phyloP scores from a whole-genome alignment of 2,113 vertebrate species.

The Lynx canadensis region DNA sequence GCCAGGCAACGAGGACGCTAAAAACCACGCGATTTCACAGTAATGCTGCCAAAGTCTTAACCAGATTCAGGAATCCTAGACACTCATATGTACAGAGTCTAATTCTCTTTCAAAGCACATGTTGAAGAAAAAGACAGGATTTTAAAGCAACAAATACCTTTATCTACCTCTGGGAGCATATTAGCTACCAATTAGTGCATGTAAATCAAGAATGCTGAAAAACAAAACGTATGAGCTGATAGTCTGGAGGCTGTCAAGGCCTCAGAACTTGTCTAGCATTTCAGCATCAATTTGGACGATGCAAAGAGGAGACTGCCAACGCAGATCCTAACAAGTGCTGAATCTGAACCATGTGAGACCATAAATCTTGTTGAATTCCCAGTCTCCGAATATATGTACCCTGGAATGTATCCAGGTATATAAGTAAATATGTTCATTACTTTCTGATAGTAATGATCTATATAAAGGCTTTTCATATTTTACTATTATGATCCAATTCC shows the following conservation, averaged over 20 bases:
- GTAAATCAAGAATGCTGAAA: constrained; percentile 53
- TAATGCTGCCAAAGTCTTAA: accelerated
- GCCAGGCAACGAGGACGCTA: not conserved
- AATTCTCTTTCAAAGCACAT: not conserved
- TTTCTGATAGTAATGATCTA: not conserved
- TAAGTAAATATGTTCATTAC: too few relatives aligned
- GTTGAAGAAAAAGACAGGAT: not conserved
- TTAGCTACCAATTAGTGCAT: constrained; percentile 64
- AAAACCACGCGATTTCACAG: not conserved
- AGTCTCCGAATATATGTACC: not conserved
- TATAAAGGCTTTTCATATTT: not conserved
- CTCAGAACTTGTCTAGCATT: accelerated
- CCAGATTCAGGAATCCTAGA: not conserved
- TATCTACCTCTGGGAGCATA: constrained; percentile 49
- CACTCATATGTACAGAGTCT: not conserved
- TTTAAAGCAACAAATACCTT: constrained; percentile 55
- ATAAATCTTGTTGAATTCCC: not conserved
- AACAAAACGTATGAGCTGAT: accelerated
- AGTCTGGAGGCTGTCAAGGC: not conserved
- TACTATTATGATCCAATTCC: not conserved
- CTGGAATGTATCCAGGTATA: not conserved
- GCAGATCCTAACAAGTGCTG: not conserved
- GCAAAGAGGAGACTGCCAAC: not conserved
- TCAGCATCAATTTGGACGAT: not conserved
- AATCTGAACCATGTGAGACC: not conserved